phyloP scores from a whole-genome alignment of 1,140 invertebrate species.

The Bombus haemorrhoidalis region DNA sequence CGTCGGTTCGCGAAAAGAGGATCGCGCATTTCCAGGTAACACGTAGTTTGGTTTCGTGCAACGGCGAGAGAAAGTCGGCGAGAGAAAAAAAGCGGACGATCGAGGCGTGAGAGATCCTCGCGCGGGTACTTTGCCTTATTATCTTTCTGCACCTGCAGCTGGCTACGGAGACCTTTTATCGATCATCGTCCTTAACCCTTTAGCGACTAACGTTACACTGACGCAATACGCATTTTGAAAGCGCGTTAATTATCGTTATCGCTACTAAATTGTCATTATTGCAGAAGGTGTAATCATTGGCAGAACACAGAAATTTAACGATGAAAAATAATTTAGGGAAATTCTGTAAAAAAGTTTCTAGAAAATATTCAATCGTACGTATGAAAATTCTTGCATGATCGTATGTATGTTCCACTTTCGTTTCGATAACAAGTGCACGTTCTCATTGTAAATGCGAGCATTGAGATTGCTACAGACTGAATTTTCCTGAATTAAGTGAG shows the following conservation, averaged over 20 bases:
- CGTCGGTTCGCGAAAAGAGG: constrained; percentile 24
- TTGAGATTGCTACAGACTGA: not conserved
- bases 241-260: too few relatives aligned
- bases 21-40: constrained; percentile 34
- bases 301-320: too few relatives aligned
- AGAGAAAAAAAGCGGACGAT: constrained; percentile 5
- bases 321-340: too few relatives aligned
- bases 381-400: not conserved
- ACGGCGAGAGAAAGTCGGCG: constrained; percentile 24
- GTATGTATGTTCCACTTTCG: not conserved
- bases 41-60: constrained; percentile 25
- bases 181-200: constrained; percentile 3
- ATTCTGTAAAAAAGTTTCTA: too few relatives aligned
- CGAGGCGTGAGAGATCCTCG: constrained; percentile 38
- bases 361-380: too few relatives aligned
- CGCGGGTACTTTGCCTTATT: constrained; percentile 20
- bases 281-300: too few relatives aligned
- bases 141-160: constrained; percentile 28
- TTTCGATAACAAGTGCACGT: not conserved
- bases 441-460: not conserved
- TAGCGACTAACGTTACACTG: not conserved
- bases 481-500: not conserved
- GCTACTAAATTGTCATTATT: too few relatives aligned
- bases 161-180: constrained; percentile 26
- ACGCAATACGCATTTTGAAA: not conserved